A percentile compares a stretch with the other conserved stretches of the same genome.
Conservation (phyloP, 2,113 vertebrate genomes). For the Heloderma charlesbogerti region DNA sequence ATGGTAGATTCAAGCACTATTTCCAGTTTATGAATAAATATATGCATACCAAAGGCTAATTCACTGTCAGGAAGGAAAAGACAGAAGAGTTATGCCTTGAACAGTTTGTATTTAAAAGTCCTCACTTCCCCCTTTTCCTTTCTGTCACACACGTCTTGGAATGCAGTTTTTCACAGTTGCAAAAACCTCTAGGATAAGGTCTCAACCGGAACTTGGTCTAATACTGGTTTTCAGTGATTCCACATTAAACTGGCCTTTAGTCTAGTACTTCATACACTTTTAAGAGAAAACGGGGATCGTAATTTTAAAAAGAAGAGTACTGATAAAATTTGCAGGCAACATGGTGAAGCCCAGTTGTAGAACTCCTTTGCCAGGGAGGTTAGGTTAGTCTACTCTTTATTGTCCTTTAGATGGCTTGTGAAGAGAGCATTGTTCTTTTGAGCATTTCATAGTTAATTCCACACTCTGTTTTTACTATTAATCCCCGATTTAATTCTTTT, state of each 20-base stretch:
- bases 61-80: not conserved
- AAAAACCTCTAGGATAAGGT: not conserved
- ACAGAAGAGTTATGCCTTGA: too few relatives aligned
- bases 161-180: not conserved
- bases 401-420: too few relatives aligned
- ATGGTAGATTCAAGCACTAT: not conserved
- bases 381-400: too few relatives aligned
- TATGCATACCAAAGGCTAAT: not conserved
- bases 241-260: not conserved
- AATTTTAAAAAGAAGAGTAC: not conserved
- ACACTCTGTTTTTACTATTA: too few relatives aligned
- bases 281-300: not conserved
- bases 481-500: too few relatives aligned
- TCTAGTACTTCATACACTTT: not conserved
- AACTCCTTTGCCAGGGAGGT: too few relatives aligned
- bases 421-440: too few relatives aligned
- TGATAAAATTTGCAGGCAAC: not conserved
- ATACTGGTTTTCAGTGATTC: not conserved
- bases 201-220: not conserved
- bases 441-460: too few relatives aligned
- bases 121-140: not conserved
- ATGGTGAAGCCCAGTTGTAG: too few relatives aligned
- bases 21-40: not conserved
- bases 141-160: not conserved
- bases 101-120: not conserved